phyloP scores from a whole-genome alignment of 2,797 vertebrate species.

The Psittacula echo region DNA sequence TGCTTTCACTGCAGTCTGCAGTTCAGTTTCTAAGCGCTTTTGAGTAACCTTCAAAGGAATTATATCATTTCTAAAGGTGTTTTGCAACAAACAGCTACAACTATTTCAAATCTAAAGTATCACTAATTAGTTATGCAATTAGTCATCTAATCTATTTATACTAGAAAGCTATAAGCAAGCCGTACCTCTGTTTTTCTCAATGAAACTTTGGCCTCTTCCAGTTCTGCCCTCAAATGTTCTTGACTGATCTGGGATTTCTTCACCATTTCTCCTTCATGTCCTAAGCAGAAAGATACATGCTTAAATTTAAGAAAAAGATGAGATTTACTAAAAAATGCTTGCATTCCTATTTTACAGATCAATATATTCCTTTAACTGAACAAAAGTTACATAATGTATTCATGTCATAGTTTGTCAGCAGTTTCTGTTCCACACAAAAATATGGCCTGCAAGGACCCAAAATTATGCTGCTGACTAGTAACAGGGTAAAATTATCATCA shows the following conservation, averaged over 20 bases:
- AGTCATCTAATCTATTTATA: not conserved
- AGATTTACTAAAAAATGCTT: not conserved
- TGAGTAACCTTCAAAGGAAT: constrained; percentile 74
- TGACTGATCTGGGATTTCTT: constrained; percentile 78
- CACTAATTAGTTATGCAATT: not conserved
- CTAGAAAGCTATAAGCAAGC: constrained; percentile 4
- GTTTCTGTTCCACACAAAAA: not conserved
- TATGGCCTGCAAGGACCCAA: not conserved
- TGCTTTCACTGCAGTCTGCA: constrained; percentile 78
- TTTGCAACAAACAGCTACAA: not conserved
- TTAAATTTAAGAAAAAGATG: not conserved
- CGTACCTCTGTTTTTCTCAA: constrained; percentile 83
- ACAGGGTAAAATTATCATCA: not conserved
- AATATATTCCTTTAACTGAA: not conserved
- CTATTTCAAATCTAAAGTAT: not conserved
- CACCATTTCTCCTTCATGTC: constrained; percentile 78
- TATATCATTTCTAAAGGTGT: not conserved
- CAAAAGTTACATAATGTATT: not conserved
- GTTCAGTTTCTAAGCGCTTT: constrained; percentile 73
- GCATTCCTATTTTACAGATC: not conserved
- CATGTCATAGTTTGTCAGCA: not conserved
- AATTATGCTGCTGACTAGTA: not conserved
- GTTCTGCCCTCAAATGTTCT: constrained; percentile 79
- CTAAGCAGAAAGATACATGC: constrained; percentile 69
- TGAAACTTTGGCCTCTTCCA: constrained; percentile 77